These are phyloP conservation scores for Paragorgia papillata DNA, from an alignment of 92 coral and sea anemone genomes.

Conservation along the genomic window DNA sequence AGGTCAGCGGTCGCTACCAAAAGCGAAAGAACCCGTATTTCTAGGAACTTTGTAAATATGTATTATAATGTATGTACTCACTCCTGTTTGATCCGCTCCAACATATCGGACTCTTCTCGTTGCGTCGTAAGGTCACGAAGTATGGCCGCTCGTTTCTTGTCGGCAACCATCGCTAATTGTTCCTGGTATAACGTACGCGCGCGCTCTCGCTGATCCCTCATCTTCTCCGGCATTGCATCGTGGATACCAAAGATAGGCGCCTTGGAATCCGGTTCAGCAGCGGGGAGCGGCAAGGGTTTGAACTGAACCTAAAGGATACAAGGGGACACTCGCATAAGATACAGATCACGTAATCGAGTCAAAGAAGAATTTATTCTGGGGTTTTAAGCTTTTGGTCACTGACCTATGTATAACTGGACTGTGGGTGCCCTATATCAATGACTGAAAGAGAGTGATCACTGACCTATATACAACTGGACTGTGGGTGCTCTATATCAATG, in stretches of 20 bases:
- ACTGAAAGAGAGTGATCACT: too few relatives aligned
- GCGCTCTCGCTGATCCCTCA: constrained; percentile 71
- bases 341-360: too few relatives aligned
- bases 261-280: constrained; percentile 91
- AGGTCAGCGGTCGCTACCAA: too few relatives aligned
- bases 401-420: too few relatives aligned
- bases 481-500: too few relatives aligned
- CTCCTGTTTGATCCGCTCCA: constrained; percentile 93
- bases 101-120: constrained; percentile 91
- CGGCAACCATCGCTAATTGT: constrained; percentile 95
- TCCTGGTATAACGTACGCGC: constrained; percentile 88
- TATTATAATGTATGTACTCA: constrained; percentile 50
- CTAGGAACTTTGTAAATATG: too few relatives aligned
- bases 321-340: not conserved
- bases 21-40: too few relatives aligned
- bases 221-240: constrained; percentile 90
- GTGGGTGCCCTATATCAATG: too few relatives aligned
- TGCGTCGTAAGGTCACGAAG: constrained; percentile 81
- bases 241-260: constrained; percentile 90
- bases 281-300: constrained; percentile 96
- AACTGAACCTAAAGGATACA: constrained; percentile 71
- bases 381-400: too few relatives aligned
- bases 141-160: constrained; percentile 90
- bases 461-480: too few relatives aligned
- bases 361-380: too few relatives aligned